Conservation (phyloP, 2,888 invertebrate genomes). For the Tricholauxania praeusta region DNA sequence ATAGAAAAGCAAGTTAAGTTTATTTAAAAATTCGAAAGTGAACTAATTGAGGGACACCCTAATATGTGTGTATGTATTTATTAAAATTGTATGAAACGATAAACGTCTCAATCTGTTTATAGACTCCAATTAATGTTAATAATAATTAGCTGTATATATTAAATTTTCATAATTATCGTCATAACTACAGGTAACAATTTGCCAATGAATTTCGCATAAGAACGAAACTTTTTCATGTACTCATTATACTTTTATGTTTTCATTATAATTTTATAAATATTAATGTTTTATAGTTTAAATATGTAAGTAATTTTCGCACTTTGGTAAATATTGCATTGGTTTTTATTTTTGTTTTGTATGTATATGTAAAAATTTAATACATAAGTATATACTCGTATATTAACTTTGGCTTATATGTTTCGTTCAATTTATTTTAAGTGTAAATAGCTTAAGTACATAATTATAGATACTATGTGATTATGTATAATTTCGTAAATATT, state of each 20-base stretch:
- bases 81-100: too few relatives aligned
- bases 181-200: slow-evolving; percentile 48
- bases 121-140: background rate
- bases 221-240: background rate
- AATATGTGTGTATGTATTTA: too few relatives aligned
- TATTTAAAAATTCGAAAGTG: too few relatives aligned
- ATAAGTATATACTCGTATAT: background rate
- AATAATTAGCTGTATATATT: slow-evolving; percentile 16
- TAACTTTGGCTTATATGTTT: background rate
- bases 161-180: slow-evolving; percentile 32
- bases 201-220: slow-evolving; percentile 40
- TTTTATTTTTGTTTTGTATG: slow-evolving; percentile 20
- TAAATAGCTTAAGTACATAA: slow-evolving; percentile 40
- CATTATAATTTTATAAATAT: too few relatives aligned
- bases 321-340: too few relatives aligned
- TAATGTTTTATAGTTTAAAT: too few relatives aligned
- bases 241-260: too few relatives aligned
- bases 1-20: too few relatives aligned
- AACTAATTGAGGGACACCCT: too few relatives aligned
- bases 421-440: background rate
- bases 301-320: background rate
- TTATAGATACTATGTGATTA: slow-evolving; percentile 36
- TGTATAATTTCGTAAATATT: slow-evolving; percentile 12
- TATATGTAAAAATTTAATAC: slow-evolving; percentile 33
- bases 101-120: background rate